Percentiles rank a stretch among this genome's conserved stretches.
phyloP scores from a whole-genome alignment of 2,797 vertebrate genomes.

The Peromyscus melanophrys region DNA sequence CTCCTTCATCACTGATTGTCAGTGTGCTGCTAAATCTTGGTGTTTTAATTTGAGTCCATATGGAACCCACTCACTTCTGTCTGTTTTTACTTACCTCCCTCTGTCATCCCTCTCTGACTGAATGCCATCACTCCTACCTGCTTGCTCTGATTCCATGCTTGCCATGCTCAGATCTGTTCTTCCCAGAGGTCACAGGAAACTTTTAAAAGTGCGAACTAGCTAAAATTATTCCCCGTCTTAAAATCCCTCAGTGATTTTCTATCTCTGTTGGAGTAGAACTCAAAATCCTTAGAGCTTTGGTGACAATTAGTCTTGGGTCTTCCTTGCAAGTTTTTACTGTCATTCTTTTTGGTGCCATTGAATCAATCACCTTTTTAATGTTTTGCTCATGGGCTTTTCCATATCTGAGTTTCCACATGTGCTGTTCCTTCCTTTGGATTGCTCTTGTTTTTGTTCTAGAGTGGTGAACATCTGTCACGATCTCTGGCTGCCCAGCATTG shows the following conservation, averaged over 20 bases:
- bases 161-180: constrained; percentile 30
- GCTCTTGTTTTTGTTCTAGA: neutral
- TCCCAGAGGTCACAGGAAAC: constrained; percentile 4
- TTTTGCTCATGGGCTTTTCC: neutral
- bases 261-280: neutral
- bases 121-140: neutral
- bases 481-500: neutral
- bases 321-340: neutral
- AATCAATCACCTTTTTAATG: neutral
- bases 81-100: neutral
- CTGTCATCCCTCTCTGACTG: neutral
- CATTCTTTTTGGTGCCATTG: neutral
- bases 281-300: constrained; percentile 9
- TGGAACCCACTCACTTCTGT: neutral
- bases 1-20: neutral
- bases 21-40: neutral
- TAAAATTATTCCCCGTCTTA: neutral
- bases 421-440: neutral
- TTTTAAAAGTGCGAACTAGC: constrained; percentile 47
- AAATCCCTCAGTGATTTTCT: constrained; percentile 21
- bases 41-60: constrained; percentile 19
- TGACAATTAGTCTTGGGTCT: neutral
- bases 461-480: neutral
- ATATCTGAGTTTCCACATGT: neutral
- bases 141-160: neutral